phyloP scores from a whole-genome alignment of 2,113 vertebrate species.

The Microtus oregoni region DNA sequence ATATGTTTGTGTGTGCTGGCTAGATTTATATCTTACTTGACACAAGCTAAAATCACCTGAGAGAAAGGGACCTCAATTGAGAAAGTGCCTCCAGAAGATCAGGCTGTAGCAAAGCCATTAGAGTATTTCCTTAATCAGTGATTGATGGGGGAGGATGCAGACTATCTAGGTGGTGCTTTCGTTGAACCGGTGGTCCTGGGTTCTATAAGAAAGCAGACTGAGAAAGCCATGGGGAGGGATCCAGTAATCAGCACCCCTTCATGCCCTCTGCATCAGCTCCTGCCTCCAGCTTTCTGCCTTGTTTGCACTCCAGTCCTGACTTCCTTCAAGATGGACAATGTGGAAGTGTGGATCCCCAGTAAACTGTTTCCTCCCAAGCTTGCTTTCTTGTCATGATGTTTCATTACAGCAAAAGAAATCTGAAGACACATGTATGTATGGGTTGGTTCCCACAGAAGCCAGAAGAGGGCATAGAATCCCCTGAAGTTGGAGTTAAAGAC shows the following conservation, averaged over 20 bases:
- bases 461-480: neutral
- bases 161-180: too few species aligned
- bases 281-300: neutral
- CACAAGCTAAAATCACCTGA: neutral
- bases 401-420: neutral
- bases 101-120: neutral
- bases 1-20: neutral
- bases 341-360: neutral
- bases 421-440: neutral
- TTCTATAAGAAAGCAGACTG: neutral
- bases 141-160: neutral
- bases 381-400: neutral
- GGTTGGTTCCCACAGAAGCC: neutral
- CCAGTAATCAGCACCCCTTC: neutral
- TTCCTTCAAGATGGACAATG: neutral
- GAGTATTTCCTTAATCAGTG: neutral
- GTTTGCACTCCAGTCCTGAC: neutral
- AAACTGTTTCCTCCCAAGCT: neutral
- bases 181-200: neutral
- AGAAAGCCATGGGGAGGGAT: neutral
- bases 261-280: neutral
- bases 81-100: neutral
- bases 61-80: neutral
- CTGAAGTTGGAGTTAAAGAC: neutral
- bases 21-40: neutral